Evolutionary conservation across 2,113 vertebrate species (phyloP).

Genomic region (Nannospalax galili): DNA sequence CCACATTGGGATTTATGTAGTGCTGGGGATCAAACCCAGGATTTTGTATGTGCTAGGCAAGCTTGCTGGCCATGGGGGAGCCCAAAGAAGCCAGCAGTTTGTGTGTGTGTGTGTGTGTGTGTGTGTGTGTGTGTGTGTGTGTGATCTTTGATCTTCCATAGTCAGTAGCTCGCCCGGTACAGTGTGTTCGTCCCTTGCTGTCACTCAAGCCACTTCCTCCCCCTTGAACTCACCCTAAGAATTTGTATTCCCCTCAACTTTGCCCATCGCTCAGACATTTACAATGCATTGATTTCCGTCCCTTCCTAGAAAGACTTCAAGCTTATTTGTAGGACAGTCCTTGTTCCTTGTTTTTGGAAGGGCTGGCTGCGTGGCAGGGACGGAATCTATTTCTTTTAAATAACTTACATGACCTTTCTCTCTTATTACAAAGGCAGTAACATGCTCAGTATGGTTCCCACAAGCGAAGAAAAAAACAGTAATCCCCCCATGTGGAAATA

Average conservation of each 20-base stretch:
- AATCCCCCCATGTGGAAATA: conserved; percentile 34
- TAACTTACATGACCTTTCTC: background rate
- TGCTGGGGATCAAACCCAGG: too few relatives aligned
- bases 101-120: too few relatives aligned
- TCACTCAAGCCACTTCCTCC: background rate
- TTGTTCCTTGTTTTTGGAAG: conserved; percentile 26
- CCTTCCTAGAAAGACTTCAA: conserved; percentile 15
- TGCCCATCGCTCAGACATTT: conserved; percentile 38
- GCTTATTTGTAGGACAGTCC: conserved; percentile 53
- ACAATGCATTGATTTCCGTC: conserved; percentile 68
- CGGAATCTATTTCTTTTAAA: conserved; percentile 65
- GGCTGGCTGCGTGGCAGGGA: background rate
- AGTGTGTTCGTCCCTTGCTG: background rate
- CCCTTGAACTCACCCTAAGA: background rate
- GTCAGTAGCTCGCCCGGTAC: background rate
- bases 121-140: background rate
- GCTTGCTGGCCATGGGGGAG: too few relatives aligned
- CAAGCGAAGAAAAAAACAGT: background rate
- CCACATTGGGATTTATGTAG: too few relatives aligned
- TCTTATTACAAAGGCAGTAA: conserved; percentile 36
- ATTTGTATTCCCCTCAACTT: conserved; percentile 63
- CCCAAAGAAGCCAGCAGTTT: background rate
- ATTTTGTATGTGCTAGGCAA: too few relatives aligned
- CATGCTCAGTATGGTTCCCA: background rate
- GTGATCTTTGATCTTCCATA: background rate